phyloP scores from a whole-genome alignment of 2,888 invertebrate species.

The Spilosoma lubricipeda region DNA sequence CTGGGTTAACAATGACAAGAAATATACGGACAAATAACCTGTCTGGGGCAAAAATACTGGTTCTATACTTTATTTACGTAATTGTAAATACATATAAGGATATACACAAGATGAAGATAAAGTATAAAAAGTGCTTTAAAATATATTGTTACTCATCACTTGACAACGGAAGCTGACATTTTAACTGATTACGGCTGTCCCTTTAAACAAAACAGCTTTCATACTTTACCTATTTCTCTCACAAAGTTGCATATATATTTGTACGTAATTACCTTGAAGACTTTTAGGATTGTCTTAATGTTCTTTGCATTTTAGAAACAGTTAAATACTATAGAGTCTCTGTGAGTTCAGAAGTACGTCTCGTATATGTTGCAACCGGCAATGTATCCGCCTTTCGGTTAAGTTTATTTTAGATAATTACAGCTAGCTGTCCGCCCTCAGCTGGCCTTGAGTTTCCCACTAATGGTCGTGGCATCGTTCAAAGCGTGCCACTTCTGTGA shows the following conservation, averaged over 20 bases:
- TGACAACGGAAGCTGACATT: conserved; percentile 11
- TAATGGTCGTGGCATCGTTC: conserved; percentile 75
- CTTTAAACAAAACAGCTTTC: conserved; percentile 13
- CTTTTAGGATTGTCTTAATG: conserved; percentile 13
- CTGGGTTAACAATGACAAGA: not conserved
- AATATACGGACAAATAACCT: not conserved
- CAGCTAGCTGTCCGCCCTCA: conserved; percentile 73
- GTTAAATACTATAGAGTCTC: conserved; percentile 36
- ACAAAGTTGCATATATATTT: conserved; percentile 13
- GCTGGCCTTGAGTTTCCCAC: conserved; percentile 73
- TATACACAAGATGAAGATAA: not conserved
- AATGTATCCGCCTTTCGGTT: conserved; percentile 63
- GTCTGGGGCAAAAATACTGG: not conserved
- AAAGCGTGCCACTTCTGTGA: conserved; percentile 78
- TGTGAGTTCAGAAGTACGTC: conserved; percentile 39
- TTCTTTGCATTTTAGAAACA: conserved; percentile 7
- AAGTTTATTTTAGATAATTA: conserved; percentile 78
- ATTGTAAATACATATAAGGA: too few relatives aligned
- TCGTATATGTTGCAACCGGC: conserved; percentile 46
- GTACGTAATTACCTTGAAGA: conserved; percentile 19
- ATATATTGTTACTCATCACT: conserved; percentile 12
- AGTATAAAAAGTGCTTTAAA: conserved; percentile 22
- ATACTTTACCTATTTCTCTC: conserved; percentile 5
- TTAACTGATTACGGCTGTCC: conserved; percentile 17
- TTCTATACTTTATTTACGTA: not conserved